Conservation (phyloP, 2,113 vertebrate genomes). For the Trachemys scripta region DNA sequence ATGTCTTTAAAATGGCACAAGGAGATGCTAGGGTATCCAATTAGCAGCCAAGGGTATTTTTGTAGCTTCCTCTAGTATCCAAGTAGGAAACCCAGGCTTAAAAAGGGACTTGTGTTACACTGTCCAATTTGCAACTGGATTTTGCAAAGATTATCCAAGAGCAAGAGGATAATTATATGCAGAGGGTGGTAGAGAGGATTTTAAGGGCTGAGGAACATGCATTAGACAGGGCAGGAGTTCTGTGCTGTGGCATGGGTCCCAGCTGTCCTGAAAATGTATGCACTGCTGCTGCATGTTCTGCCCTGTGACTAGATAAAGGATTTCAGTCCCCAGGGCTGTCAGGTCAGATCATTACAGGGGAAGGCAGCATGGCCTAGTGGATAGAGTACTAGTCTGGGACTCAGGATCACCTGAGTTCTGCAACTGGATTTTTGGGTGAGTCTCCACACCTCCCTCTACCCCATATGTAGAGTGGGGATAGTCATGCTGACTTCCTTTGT, state of each 20-base stretch:
- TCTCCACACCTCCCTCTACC: background rate
- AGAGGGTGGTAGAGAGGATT: background rate
- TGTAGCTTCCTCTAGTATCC: background rate
- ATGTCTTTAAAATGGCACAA: background rate
- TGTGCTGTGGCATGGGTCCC: background rate
- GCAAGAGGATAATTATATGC: background rate
- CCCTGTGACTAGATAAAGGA: background rate
- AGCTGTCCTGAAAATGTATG: background rate
- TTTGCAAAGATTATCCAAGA: background rate
- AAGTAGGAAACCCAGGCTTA: background rate
- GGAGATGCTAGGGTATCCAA: background rate
- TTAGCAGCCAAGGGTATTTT: background rate
- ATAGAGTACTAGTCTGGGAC: background rate
- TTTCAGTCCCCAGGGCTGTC: background rate
- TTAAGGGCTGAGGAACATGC: background rate
- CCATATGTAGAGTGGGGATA: background rate
- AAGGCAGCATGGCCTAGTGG: background rate
- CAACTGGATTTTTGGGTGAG: background rate
- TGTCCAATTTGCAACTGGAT: background rate
- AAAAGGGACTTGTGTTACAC: background rate
- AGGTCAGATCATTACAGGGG: background rate
- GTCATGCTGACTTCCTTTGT: background rate
- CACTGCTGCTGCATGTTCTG: background rate
- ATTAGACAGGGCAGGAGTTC: background rate
- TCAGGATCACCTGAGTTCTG: rapidly evolving